Evolutionary conservation across 2,888 invertebrate genomes (phyloP), one percentile per base, ranked within the genome.

Genomic region (Zygogramma bicolorata): DNA sequence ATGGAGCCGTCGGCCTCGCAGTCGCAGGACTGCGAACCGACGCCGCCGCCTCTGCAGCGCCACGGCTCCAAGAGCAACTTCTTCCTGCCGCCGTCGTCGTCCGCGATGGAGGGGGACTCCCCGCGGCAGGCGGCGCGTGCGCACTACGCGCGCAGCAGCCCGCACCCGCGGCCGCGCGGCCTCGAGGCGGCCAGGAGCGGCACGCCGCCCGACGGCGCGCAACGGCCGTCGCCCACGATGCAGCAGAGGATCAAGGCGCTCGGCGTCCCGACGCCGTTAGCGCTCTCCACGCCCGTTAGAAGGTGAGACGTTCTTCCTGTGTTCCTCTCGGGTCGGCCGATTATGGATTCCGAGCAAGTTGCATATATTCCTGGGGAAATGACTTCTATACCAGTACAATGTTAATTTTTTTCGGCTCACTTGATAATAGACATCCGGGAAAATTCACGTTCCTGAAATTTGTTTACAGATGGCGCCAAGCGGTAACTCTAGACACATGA

Each of bases 21-120:
- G 88, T 95, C 95, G 65, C 94, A 95, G 81, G 97, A 97, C 90
- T 97, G 96, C 88, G 96, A 97, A 87, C 96, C 97, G 7, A 96
- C 97, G 80, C 97, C 97, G 80, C 97, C 96, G 60, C 92, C 93
- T 10, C 88, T 95, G 78, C 95, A 95, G 88, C 91, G 96, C 80
- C 93, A 94, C 83, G 95, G 95, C 82, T 96, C 96, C 71, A 94
- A 93, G 82, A 94, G 92, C 81, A 96, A 96, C 88, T 93, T 97
- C 88, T 96, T 96, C 89, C 91, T 94, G 86, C 94, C 95, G 72
- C 60, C 71, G 7, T 69, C 81, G 67, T 66, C 75, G 8, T 69
- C 81, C 65, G 66, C 75, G 8, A 78, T 80, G 34, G 82, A 78
- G 89, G 88, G 82, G 88, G 90, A 90, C 76, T 90, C 90, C 25